Conservation (phyloP, 2,888 invertebrate genomes). For the Synergus gifuensis region DNA sequence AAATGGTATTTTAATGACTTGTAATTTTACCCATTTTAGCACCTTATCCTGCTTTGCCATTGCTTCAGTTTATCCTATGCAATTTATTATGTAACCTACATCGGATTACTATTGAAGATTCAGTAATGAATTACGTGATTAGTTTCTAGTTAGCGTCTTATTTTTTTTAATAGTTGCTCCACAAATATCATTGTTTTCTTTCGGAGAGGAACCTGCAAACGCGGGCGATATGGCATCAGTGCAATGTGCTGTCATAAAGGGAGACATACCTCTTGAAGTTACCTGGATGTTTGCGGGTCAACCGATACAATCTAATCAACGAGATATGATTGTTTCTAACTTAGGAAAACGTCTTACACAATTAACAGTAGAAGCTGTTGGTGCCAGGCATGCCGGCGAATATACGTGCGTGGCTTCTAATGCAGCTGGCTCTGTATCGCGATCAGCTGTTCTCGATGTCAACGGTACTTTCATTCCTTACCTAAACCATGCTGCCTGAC, state of each 20-base stretch:
- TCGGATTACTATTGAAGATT: background rate
- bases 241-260: constrained; percentile 86
- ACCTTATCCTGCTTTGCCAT: background rate
- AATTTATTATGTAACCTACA: background rate
- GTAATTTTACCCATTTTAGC: background rate
- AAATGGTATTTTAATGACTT: constrained; percentile 74
- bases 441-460: constrained; percentile 79
- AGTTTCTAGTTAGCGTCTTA: background rate
- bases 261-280: constrained; percentile 88
- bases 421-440: constrained; percentile 78
- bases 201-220: constrained; percentile 86
- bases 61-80: background rate
- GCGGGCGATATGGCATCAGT: constrained; percentile 88
- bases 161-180: constrained; percentile 80
- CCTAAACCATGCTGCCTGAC: background rate
- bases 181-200: constrained; percentile 85
- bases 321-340: constrained; percentile 66
- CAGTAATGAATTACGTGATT: background rate
- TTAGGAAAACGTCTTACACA: constrained; percentile 72
- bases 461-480: constrained; percentile 78
- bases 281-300: constrained; percentile 83
- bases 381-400: constrained; percentile 84
- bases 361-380: constrained; percentile 85
- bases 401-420: constrained; percentile 84
- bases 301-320: constrained; percentile 62